Base-by-base conservation (phyloP, 1,140 invertebrate genomes). In the Lepidurus arcticus region DNA sequence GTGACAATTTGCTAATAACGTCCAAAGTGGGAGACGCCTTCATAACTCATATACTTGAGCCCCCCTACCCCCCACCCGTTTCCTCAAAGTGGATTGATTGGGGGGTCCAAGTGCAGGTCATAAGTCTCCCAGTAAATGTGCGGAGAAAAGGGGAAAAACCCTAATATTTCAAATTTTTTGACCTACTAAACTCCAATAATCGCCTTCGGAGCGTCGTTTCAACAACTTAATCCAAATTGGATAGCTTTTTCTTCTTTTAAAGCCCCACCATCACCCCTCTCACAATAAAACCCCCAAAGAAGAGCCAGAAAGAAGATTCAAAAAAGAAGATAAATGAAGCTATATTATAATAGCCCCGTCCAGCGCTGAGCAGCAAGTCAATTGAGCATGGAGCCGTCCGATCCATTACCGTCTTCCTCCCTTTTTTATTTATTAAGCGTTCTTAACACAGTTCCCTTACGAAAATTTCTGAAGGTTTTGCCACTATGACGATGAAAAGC, bases 331-430 rank as follows among this genome's bases (percentile, higher is more conserved):
- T n/a, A 65, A 65, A 65, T 65, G 53, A 65, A n/a, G 53, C 53
- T 65, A 65, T 65, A 65, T 65, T 65, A 65, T 65, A 65, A 65
- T 65, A 65, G 53, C 53, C 13, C 8, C 13, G 53, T 65, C 53
- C 53, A 65, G 53, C 53, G 53, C 53, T 21, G n/a, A 65, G 53
- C 53, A 65, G 53, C 53, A 65, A 65, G 53, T 65, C 53, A 65
- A 65, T 65, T 65, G 53, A 65, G 53, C 53, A 65, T 65, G 53
- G 53, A 65, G 53, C 53, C 53, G 53, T 65, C 53, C 53, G 53
- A 65, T 65, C 53, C 53, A 65, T 65, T 65, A 65, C 21, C 53
- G 53, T 65, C 53, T 65, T 65, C 53, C 53, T 65, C 21, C n/a
- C 53, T 65, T 65, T 65, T 65, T 65, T 65, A n/a, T 21, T 65